These are phyloP conservation scores for Grantiella picta DNA, from an alignment of 2,113 vertebrate species.

Conservation along the genomic window DNA sequence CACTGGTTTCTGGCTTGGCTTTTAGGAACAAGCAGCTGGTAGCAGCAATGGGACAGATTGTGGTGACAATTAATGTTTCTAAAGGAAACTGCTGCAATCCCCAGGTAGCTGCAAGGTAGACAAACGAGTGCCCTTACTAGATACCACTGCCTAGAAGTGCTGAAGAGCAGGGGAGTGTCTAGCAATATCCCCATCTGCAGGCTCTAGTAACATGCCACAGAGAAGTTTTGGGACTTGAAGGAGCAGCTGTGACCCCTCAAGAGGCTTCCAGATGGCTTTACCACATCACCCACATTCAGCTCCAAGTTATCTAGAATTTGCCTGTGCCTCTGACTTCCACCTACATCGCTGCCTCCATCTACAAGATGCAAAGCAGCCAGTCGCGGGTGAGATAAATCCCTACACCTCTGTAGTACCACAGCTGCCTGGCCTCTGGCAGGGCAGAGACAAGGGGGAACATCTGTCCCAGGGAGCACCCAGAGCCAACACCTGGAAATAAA, in stretches of 20 bases:
- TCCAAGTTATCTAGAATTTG: neutral
- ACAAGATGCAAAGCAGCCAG: accelerated
- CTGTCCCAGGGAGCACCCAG: neutral
- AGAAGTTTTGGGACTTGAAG: neutral
- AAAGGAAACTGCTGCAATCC: neutral
- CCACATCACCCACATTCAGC: neutral
- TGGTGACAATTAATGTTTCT: neutral
- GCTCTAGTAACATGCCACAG: accelerated
- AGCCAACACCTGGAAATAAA: neutral
- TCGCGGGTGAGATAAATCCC: neutral
- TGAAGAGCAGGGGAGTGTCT: neutral
- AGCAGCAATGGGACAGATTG: neutral
- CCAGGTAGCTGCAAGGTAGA: neutral
- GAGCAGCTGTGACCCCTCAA: neutral
- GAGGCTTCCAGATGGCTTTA: neutral
- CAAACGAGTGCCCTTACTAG: neutral
- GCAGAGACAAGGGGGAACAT: neutral
- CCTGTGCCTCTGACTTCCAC: neutral
- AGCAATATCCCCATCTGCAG: neutral
- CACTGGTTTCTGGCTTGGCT: accelerated
- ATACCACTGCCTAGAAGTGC: neutral
- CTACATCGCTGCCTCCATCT: neutral
- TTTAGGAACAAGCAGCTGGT: neutral
- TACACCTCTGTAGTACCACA: neutral
- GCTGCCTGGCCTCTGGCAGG: neutral